Percentiles rank a stretch among this genome's conserved stretches.
Conservation (phyloP, 53 echinoderm and acorn worm species). For the Apostichopus leukothele region DNA sequence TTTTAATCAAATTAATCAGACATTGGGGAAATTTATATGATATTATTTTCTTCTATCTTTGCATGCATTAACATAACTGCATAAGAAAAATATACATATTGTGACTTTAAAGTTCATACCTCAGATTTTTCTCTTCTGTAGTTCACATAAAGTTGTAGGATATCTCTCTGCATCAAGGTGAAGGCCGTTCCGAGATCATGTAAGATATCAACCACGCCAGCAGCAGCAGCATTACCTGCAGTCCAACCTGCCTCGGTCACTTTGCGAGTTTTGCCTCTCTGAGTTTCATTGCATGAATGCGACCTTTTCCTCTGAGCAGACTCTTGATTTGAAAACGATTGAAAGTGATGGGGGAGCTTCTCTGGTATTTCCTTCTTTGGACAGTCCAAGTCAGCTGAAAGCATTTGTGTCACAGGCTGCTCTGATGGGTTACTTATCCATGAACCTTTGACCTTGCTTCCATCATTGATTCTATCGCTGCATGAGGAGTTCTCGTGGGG, state of each 20-base stretch:
- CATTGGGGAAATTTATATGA: too few species aligned
- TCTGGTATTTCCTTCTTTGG: neutral
- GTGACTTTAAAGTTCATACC: neutral
- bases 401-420: neutral
- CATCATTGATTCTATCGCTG: neutral
- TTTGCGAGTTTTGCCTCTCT: neutral
- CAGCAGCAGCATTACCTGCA: neutral
- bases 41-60: too few species aligned
- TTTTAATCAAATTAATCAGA: too few species aligned
- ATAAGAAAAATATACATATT: too few species aligned
- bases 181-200: slow-evolving; percentile 3
- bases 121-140: neutral
- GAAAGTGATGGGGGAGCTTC: neutral
- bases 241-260: slow-evolving; percentile 10
- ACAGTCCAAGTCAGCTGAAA: neutral
- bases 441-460: neutral
- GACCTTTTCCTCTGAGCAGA: neutral
- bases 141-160: slow-evolving; percentile 8
- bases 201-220: neutral
- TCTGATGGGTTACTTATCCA: neutral
- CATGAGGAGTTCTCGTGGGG: neutral
- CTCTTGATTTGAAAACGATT: neutral
- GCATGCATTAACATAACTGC: too few species aligned
- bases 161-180: slow-evolving; percentile 22
- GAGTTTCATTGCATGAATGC: neutral